Evolutionary conservation across 2,888 invertebrate genomes (phyloP).

Genomic region (Baronia brevicornis): DNA sequence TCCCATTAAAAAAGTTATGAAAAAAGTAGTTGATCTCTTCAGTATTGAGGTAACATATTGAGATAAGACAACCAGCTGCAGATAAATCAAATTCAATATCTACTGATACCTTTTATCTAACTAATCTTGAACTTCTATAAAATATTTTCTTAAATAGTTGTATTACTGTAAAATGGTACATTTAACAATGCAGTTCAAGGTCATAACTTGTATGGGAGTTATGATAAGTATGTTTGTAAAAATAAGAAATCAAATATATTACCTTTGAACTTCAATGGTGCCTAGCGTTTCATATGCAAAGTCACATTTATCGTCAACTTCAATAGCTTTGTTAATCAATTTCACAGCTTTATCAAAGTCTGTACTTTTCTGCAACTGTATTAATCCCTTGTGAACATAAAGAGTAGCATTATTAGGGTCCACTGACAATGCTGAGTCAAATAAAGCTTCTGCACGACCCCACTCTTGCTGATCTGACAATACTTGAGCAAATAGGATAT

Average conservation of each 20-base stretch:
- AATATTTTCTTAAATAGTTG: neutral
- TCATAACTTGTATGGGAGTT: no score
- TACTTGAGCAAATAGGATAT: constrained; percentile 92
- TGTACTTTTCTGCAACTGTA: constrained; percentile 89
- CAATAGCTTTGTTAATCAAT: constrained; percentile 87
- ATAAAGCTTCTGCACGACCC: constrained; percentile 87
- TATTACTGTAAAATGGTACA: no score
- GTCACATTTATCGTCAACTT: constrained; percentile 93
- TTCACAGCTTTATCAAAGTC: constrained; percentile 86
- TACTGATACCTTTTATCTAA: constrained; percentile 10
- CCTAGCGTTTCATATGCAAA: constrained; percentile 97
- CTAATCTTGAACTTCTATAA: constrained; percentile 5
- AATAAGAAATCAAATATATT: constrained; percentile 27
- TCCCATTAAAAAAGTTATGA: no score
- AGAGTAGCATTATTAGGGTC: constrained; percentile 91
- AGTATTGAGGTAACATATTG: neutral
- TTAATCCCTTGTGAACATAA: constrained; percentile 89
- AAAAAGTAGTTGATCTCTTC: no score
- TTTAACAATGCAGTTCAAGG: no score
- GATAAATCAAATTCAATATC: neutral
- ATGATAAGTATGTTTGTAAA: no score
- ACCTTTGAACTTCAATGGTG: constrained; percentile 95
- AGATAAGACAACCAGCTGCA: neutral
- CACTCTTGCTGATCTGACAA: constrained; percentile 89
- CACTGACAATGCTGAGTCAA: constrained; percentile 85